Evolutionary conservation across 2,797 vertebrate species (phyloP), one percentile per base, ranked within the genome.

Genomic region (Pantherophis vulpinus): DNA sequence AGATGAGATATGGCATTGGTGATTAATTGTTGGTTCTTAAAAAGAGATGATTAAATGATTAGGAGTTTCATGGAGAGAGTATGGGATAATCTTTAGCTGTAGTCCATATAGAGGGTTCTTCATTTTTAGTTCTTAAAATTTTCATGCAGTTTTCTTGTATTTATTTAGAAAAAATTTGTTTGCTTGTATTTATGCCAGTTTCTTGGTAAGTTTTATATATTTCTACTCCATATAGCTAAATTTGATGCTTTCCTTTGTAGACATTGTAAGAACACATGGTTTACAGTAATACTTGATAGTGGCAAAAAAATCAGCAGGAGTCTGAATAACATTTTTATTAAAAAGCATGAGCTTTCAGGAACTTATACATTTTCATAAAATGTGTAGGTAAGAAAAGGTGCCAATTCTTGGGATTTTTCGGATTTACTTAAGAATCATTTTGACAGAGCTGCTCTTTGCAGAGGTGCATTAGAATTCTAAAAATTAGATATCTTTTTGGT

Each of bases 401-500:
- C 60, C 10, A 70, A 7, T 7, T 70, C 63, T n/a, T 70, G 63
- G 5, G 63, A 70, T 32, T 70, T 70, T 70, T 70, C n/a, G 3
- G 63, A 70, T 70, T 70, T 32, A n/a, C 13, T n/a, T 70, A n/a
- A 12, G 9, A 83, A 42, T 61, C 29, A 25, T 51, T 23, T 88
- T 63, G 59, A 70, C n/a, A 60, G 11, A 51, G 58, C 42, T 86
- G 20, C 12, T 47, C 12, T 16, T 20, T 61, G 32, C 25, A 83
- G 20, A 25, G 89, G 51, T 32, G 29, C 13, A 42, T 16, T 70
- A n/a, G 66, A 70, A 70, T 70, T 6, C 63, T 70, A 70, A 55
- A 47, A 88, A 29, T 61, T 16, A 25, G n/a, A 27, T 59, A 91
- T 94, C 60, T 93, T 92, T 94, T 94, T 66, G 93, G 87, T 90